A percentile compares a stretch with the other conserved stretches of the same genome.
These are phyloP conservation scores for Nannospalax galili DNA, from an alignment of 2,113 vertebrate species.

Conservation along the genomic window DNA sequence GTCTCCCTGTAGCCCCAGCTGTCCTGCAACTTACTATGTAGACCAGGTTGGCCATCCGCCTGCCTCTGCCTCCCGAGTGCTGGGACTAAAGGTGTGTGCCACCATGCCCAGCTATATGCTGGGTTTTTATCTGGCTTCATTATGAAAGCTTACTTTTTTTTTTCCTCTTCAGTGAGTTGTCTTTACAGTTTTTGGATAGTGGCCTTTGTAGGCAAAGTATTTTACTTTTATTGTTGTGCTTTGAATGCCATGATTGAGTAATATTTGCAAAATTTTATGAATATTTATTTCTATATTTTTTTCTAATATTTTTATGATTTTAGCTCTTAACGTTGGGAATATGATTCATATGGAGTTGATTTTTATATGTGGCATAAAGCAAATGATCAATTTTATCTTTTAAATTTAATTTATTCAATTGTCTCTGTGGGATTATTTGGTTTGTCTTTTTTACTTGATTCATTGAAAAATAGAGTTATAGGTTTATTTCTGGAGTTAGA, in stretches of 20 bases:
- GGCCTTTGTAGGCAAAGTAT: background rate
- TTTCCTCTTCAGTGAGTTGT: background rate
- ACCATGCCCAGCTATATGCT: no score
- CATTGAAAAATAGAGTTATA: no score
- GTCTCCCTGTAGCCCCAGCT: no score
- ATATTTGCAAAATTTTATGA: background rate
- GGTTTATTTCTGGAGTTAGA: no score
- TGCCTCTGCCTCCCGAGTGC: no score
- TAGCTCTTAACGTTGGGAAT: background rate
- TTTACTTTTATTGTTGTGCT: background rate
- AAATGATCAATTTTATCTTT: background rate
- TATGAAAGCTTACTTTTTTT: background rate
- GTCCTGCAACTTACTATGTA: no score
- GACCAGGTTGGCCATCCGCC: no score
- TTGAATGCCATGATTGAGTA: background rate
- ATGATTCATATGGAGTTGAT: background rate
- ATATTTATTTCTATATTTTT: background rate
- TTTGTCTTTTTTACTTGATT: background rate
- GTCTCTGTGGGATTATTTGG: no score
- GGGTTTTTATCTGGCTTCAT: no score
- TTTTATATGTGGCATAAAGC: background rate
- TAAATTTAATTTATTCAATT: background rate
- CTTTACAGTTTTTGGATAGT: background rate
- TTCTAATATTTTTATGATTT: background rate
- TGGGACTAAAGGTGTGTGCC: no score